Base-by-base conservation (phyloP, 2,888 invertebrate species). In the Apamea sordens region DNA sequence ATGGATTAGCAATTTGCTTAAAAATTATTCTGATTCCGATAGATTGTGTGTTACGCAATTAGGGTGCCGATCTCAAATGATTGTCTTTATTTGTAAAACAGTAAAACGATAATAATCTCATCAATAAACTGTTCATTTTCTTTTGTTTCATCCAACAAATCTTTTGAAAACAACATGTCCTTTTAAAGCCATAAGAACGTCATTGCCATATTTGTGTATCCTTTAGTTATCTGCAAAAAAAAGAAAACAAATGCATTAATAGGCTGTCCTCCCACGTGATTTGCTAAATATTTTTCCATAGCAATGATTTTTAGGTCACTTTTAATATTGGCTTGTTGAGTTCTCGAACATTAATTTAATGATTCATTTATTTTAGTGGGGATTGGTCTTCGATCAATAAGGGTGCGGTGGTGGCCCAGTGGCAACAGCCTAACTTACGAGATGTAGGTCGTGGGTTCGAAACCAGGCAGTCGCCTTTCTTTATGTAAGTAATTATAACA, bases 131-230 rank as follows among this genome's bases (percentile, higher is more conserved):
- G 6, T 11, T 76, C n/a, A 32, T 36, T 32, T 85, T 2, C 18
- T 73, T 70, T 84, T 81, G 24, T 73, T 76, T 67, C 6, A 8
- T 3, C 6, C 1, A 56, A 75, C 3, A 18, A 68, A 59, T 13
- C 41, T 41, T 56, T 24, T 41, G 73, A 68, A 2, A 69, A 70
- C 24, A 50, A 15, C 56, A 4, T 59, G 71, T 73, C 77, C 75
- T 77, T 82, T 21, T 41, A 61, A 50, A 65, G 32, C 32, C 21
- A 72, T 59, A 36, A 77, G 61, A 44, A 75, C 77, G 82, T 84
- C 72, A 82, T 83, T 73, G 69, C 64, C 44, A 53, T 53, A 63
- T 86, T 70, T 36, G 64, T 61, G 3, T 36, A 83, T 75, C 86
- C 82, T 84, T 67, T 73, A 2, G 11, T 36, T 41, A 47, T 59